Evolutionary conservation across 1,140 invertebrate genomes (phyloP).

Genomic region (Metopolophium dirhodum): DNA sequence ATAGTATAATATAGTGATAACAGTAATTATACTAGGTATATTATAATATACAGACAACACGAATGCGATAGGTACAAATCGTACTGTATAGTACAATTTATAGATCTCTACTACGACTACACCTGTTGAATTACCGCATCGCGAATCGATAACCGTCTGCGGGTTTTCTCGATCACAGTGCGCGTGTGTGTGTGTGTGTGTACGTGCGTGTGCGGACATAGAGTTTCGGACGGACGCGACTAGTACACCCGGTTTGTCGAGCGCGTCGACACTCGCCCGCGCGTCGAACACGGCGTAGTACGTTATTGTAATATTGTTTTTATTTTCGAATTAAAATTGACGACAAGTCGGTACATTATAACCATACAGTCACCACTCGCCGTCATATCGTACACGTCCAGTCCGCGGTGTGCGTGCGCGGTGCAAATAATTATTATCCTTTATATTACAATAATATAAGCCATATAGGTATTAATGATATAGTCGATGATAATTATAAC

Average conservation of each 20-base stretch:
- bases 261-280: neutral
- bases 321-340: neutral
- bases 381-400: neutral
- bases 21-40: too few species aligned
- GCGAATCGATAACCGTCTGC: neutral
- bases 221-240: neutral
- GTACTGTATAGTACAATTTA: too few species aligned
- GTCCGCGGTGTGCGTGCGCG: neutral
- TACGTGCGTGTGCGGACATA: neutral
- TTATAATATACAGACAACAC: neutral
- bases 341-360: neutral
- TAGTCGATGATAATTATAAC: neutral
- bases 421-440: neutral
- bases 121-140: neutral
- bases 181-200: neutral
- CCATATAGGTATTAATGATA: too few species aligned
- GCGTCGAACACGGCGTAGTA: neutral
- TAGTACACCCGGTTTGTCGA: constrained; percentile 12
- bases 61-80: neutral
- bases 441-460: too few species aligned
- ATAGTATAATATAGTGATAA: too few species aligned
- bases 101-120: neutral
- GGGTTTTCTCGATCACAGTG: neutral
- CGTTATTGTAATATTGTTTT: neutral
- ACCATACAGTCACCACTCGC: neutral